These are phyloP conservation scores for Tipula confusa DNA, from an alignment of 2,888 invertebrate genomes.

Conservation along the genomic window DNA sequence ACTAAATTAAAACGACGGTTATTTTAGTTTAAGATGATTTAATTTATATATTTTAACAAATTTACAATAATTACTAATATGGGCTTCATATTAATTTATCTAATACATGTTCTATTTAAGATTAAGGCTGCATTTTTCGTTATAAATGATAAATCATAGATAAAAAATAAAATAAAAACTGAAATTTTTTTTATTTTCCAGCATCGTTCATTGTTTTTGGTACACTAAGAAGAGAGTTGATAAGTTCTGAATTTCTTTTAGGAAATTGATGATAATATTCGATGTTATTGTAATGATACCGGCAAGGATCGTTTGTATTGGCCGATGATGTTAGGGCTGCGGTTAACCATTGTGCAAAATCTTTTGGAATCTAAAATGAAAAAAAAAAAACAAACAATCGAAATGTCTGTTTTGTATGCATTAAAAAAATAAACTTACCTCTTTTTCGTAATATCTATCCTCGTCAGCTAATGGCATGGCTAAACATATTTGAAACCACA, in stretches of 20 bases:
- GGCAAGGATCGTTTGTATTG: constrained; percentile 38
- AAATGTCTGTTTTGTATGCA: too few species aligned
- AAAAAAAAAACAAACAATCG: too few species aligned
- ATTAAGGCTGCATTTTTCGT: neutral
- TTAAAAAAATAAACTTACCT: constrained; percentile 39
- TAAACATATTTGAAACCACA: neutral
- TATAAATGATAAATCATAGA: neutral
- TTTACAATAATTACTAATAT: neutral
- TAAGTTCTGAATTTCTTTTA: constrained; percentile 68
- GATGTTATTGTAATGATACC: constrained; percentile 39
- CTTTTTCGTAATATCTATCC: constrained; percentile 46
- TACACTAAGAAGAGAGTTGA: constrained; percentile 69
- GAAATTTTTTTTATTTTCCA: constrained; percentile 53
- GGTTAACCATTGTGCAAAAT: constrained; percentile 44
- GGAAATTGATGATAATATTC: constrained; percentile 42
- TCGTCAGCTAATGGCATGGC: constrained; percentile 43
- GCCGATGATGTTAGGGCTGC: constrained; percentile 40
- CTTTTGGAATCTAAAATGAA: constrained; percentile 42
- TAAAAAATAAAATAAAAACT: neutral
- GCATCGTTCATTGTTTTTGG: constrained; percentile 72
- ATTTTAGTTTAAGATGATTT: neutral
- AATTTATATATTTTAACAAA: neutral
- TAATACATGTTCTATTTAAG: neutral
- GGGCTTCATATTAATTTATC: neutral
- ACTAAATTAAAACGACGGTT: neutral